phyloP scores from a whole-genome alignment of 1,140 invertebrate genomes.

The Tetraneura akinire region DNA sequence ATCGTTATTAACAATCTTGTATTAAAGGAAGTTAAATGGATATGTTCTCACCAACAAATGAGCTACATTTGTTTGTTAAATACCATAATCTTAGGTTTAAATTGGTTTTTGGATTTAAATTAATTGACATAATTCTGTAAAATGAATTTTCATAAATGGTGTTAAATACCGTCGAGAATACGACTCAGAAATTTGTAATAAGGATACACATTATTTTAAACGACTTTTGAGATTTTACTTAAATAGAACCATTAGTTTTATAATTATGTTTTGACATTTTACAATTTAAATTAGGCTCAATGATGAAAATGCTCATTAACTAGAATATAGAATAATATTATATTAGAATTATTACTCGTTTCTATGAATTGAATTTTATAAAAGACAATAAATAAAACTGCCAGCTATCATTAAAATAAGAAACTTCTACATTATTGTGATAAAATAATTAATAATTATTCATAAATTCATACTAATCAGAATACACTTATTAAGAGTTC shows the following conservation, averaged over 20 bases:
- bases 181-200: not conserved
- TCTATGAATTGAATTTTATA: too few relatives aligned
- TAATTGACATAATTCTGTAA: not conserved
- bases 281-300: not conserved
- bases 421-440: too few relatives aligned
- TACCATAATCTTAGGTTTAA: not conserved
- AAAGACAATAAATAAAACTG: too few relatives aligned
- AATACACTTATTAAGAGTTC: too few relatives aligned
- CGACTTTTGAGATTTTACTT: not conserved
- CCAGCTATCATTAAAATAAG: too few relatives aligned
- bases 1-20: not conserved
- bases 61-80: conserved; percentile 11
- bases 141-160: not conserved
- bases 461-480: too few relatives aligned
- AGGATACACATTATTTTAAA: not conserved
- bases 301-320: not conserved
- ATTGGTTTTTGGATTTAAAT: conserved; percentile 1
- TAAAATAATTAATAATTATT: too few relatives aligned
- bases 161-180: not conserved
- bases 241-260: not conserved
- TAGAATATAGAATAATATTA: too few relatives aligned
- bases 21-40: not conserved
- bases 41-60: not conserved
- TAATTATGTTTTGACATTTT: not conserved
- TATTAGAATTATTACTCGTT: too few relatives aligned